Conservation (phyloP, 2,113 vertebrate species). For the Microtus oregoni region DNA sequence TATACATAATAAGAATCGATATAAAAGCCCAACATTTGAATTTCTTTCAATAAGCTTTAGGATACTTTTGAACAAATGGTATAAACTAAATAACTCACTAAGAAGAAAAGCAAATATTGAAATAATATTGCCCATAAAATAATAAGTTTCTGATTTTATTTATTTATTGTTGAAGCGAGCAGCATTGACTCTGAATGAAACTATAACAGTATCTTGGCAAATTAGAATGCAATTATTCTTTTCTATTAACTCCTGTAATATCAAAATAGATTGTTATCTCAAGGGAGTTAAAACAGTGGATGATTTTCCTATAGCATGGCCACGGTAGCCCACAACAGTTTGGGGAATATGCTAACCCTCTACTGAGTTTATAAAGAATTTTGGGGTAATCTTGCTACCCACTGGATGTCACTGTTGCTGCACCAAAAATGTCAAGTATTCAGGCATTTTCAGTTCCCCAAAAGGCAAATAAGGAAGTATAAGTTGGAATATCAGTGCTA, state of each 20-base stretch:
- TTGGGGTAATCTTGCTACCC: slow-evolving; percentile 87
- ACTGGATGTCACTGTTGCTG: slow-evolving; percentile 89
- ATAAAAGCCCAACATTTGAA: slow-evolving; percentile 6
- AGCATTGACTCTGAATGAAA: slow-evolving; percentile 42
- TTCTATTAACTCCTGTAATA: slow-evolving; percentile 40
- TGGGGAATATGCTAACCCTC: slow-evolving; percentile 49
- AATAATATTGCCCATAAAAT: slow-evolving; percentile 39
- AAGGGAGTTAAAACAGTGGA: slow-evolving; percentile 42
- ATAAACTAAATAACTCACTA: slow-evolving; percentile 1
- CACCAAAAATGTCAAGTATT: slow-evolving; percentile 77
- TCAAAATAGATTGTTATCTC: slow-evolving; percentile 26
- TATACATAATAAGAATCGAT: background rate
- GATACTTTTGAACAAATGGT: slow-evolving; percentile 45
- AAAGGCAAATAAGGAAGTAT: slow-evolving; percentile 71
- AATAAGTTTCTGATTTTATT: slow-evolving; percentile 2
- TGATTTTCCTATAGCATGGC: slow-evolving; percentile 36
- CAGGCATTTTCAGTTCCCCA: slow-evolving; percentile 73
- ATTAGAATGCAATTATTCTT: slow-evolving; percentile 40
- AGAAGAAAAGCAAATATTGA: slow-evolving; percentile 41
- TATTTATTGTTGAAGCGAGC: background rate
- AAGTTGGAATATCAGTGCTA: slow-evolving; percentile 62
- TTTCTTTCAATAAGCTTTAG: slow-evolving; percentile 56
- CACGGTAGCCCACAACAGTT: slow-evolving; percentile 36
- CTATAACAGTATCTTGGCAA: slow-evolving; percentile 22
- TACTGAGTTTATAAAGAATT: slow-evolving; percentile 68